Conservation (phyloP, 1,140 invertebrate genomes). For the Zaprionus camerounensis region DNA sequence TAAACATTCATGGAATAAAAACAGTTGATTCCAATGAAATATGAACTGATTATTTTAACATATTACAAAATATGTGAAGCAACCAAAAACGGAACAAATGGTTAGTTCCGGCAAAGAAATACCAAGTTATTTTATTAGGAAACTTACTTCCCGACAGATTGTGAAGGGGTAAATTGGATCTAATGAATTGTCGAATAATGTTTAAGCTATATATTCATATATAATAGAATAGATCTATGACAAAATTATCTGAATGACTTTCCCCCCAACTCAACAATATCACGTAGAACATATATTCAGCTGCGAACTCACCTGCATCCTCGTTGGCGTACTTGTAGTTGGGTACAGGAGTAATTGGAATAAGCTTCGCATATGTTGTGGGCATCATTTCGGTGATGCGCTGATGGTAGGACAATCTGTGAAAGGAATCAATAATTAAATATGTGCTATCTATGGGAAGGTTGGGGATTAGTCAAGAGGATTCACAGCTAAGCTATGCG, state of each 20-base stretch:
- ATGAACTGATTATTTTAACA: background rate
- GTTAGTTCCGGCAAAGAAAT: no score
- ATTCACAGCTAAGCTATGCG: background rate
- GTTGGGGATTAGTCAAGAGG: background rate
- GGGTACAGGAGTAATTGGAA: conserved; percentile 92
- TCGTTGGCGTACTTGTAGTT: conserved; percentile 93
- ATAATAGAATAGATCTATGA: no score
- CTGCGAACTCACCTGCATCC: conserved; percentile 88
- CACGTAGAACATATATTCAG: no score
- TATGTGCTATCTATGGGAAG: background rate
- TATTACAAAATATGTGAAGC: background rate
- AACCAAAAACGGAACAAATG: background rate
- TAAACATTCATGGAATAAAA: background rate
- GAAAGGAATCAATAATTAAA: conserved; percentile 64
- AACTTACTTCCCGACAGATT: no score
- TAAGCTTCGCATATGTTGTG: conserved; percentile 91
- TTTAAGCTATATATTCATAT: no score
- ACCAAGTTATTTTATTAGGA: no score
- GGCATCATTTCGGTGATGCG: conserved; percentile 96
- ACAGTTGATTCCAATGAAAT: background rate
- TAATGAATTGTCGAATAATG: no score
- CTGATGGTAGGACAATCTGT: conserved; percentile 97
- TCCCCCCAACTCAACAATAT: no score
- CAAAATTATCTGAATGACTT: no score
- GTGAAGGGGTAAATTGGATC: no score